Base-by-base conservation (phyloP, 2,113 vertebrate genomes). In the Camelus bactrianus region DNA sequence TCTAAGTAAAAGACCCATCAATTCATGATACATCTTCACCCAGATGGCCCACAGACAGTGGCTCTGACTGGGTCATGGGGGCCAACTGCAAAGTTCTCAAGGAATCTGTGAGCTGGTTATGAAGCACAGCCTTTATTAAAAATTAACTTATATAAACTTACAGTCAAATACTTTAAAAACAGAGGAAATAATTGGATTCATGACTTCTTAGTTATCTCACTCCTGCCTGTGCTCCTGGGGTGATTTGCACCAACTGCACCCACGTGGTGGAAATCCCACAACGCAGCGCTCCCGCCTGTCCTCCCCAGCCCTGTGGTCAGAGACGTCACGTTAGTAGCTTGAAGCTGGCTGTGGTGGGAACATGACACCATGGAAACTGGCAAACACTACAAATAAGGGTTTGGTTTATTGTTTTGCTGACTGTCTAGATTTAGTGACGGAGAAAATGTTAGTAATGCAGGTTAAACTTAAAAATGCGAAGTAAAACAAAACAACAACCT, bases 111-210 rank as follows among this genome's bases (percentile, higher is more conserved):
- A 94, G 9, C 17, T 58, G 30, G 56, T 67, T 83, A 92, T 48
- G 69, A 72, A 85, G 24, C 70, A 76, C 0, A 69, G 35, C 10
- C 8, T 77, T 95, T 92, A 89, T 81, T 82, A 82, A 80, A 83
- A 82, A 91, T 73, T 58, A 77, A 56, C 84, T 64, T 83, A 73
- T 1, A 24, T 48, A 93, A 88, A 65, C 30, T 28, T 89, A 92
- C 14, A 95, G 46, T 60, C 91, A 89, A 86, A 58, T 79, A 50
- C 54, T 32, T 26, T 79, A 83, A 60, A 87, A 95, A 87, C 38
- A 89, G 96, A 85, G 15, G 22, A 70, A 72, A 92, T 32, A 30
- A 65, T 88, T 16, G 50, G 77, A 50, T 35, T 65, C 12, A 88
- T 32, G 20, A 75, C 35, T 60, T 90, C 52, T 50, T 77, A 15